These are phyloP conservation scores for Phortica okadai DNA, from an alignment of 2,888 invertebrate species.

Conservation along the genomic window DNA sequence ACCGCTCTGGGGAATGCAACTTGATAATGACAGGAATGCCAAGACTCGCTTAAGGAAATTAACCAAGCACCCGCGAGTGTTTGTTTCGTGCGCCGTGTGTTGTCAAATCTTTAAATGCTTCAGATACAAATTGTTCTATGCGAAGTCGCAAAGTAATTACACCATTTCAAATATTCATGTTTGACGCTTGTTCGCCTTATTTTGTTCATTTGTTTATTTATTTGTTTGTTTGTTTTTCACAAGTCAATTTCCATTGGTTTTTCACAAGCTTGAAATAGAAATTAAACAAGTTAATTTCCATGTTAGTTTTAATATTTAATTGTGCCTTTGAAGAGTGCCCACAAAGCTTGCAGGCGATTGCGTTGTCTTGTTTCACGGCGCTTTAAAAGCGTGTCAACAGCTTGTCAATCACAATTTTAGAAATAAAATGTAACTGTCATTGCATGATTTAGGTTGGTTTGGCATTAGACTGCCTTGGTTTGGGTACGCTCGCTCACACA, in stretches of 20 bases:
- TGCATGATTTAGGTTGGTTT: slow-evolving; percentile 37
- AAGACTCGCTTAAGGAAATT: slow-evolving; percentile 25
- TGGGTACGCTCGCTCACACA: slow-evolving; percentile 9
- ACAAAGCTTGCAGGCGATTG: background rate
- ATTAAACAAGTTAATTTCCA: slow-evolving; percentile 4
- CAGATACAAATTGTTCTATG: slow-evolving; percentile 25
- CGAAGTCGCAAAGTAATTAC: slow-evolving; percentile 59
- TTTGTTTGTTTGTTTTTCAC: too few species aligned
- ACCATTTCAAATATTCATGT: slow-evolving; percentile 55
- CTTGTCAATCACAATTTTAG: slow-evolving; percentile 67
- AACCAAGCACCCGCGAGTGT: background rate
- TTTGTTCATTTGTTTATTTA: too few species aligned
- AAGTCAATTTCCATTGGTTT: background rate
- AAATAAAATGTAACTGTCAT: slow-evolving; percentile 67
- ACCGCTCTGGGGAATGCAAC: slow-evolving; percentile 62
- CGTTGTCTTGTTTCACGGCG: background rate
- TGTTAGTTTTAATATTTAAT: slow-evolving; percentile 55
- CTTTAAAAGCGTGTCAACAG: slow-evolving; percentile 60
- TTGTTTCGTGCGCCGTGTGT: background rate
- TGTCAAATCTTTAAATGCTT: slow-evolving; percentile 27
- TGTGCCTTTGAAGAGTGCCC: slow-evolving; percentile 37
- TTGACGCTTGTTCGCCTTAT: background rate
- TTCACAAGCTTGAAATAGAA: background rate
- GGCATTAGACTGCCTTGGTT: slow-evolving; percentile 10
- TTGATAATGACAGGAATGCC: slow-evolving; percentile 24